Conservation (phyloP, 2,113 vertebrate species). For the Oreochromis aureus region DNA sequence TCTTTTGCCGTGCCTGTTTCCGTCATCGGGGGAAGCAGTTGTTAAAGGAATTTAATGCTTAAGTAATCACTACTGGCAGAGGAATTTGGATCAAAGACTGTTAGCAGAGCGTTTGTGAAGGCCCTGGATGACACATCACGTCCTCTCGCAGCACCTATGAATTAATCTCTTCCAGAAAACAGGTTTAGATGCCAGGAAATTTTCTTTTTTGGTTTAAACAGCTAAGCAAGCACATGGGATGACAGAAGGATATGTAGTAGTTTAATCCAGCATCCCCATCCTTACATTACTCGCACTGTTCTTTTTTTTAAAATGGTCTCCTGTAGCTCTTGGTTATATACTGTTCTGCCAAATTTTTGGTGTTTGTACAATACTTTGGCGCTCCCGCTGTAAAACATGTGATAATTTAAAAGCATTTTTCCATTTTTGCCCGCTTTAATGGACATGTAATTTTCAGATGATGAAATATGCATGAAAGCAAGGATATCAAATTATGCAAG, state of each 20-base stretch:
- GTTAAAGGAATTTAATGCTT: slow-evolving; percentile 10
- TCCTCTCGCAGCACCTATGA: slow-evolving; percentile 24
- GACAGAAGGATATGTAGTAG: neutral
- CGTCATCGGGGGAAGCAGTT: neutral
- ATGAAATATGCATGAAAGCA: slow-evolving; percentile 5
- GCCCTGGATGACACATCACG: slow-evolving; percentile 40
- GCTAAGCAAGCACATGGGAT: neutral
- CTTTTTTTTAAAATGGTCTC: neutral
- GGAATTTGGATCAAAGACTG: slow-evolving; percentile 31
- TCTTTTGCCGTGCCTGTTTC: neutral
- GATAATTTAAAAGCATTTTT: neutral
- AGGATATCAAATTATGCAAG: neutral
- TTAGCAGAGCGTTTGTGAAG: slow-evolving; percentile 3
- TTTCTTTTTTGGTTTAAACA: neutral
- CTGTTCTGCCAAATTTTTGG: neutral
- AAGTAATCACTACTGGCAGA: neutral
- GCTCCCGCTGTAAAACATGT: neutral
- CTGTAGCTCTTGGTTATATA: neutral
- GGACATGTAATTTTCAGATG: neutral
- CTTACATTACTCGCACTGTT: neutral
- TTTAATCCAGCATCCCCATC: neutral
- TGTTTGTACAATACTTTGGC: neutral
- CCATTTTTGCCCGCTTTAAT: neutral
- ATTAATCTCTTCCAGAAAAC: slow-evolving; percentile 24
- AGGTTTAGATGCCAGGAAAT: slow-evolving; percentile 1